Conservation (phyloP, 2,797 vertebrate species). For the Parauchenoglanis ngamensis region DNA sequence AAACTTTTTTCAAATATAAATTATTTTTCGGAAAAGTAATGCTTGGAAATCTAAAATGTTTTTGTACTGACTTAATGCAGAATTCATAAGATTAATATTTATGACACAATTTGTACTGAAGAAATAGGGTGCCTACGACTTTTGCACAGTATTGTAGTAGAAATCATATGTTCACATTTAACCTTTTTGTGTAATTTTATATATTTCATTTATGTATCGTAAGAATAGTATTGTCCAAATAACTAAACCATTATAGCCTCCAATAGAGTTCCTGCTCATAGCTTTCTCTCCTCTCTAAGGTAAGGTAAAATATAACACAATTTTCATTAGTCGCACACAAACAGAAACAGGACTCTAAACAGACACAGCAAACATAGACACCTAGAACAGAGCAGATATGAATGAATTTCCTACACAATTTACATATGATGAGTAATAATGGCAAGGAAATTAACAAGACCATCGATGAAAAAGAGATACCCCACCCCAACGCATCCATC, state of each 20-base stretch:
- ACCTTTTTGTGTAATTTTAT: background rate
- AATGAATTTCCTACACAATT: background rate
- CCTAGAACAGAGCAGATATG: background rate
- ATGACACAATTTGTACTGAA: no score
- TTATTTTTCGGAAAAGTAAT: no score
- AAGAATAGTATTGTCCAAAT: background rate
- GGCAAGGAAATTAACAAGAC: background rate
- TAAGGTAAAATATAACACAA: background rate
- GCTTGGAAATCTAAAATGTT: no score
- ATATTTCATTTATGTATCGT: background rate
- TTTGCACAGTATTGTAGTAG: background rate
- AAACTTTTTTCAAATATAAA: no score
- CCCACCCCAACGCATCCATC: background rate
- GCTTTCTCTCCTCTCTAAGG: background rate
- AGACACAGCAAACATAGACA: background rate
- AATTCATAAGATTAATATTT: no score
- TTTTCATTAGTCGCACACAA: background rate
- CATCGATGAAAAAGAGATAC: background rate
- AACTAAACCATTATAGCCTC: background rate
- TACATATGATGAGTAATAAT: background rate
- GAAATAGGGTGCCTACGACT: no score
- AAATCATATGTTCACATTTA: background rate
- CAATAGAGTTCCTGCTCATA: background rate
- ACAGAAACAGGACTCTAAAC: background rate
- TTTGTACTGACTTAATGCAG: no score